Conservation (phyloP, 2,797 vertebrate genomes). For the Takifugu rubripes region DNA sequence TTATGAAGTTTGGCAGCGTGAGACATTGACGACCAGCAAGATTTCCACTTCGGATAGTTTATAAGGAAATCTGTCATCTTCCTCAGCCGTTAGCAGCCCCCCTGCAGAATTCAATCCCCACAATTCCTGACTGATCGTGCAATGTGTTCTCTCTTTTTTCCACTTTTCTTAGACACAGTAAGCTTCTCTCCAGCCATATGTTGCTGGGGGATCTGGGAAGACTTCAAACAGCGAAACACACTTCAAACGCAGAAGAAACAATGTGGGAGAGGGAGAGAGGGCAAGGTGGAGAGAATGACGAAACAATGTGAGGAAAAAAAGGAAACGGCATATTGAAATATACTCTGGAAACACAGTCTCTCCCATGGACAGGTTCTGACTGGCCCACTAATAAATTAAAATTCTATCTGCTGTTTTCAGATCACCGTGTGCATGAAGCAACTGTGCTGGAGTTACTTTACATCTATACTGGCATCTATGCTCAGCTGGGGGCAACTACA, state of each 20-base stretch:
- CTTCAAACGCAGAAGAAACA: constrained; percentile 22
- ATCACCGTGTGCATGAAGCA: too few species aligned
- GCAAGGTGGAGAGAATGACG: constrained; percentile 11
- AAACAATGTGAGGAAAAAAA: constrained; percentile 7
- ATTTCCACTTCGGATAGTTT: constrained; percentile 59
- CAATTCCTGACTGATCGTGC: constrained; percentile 67
- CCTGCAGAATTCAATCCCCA: constrained; percentile 60
- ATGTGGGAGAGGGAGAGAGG: constrained; percentile 23
- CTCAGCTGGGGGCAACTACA: too few species aligned
- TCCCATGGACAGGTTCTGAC: too few species aligned
- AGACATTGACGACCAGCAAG: constrained; percentile 51
- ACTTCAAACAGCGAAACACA: constrained; percentile 45
- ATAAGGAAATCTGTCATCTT: constrained; percentile 63
- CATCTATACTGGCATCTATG: too few species aligned
- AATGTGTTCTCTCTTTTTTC: constrained; percentile 43
- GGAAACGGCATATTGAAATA: background rate
- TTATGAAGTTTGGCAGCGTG: constrained; percentile 66
- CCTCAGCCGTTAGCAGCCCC: constrained; percentile 54
- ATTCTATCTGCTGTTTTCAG: too few species aligned
- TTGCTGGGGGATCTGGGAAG: constrained; percentile 54
- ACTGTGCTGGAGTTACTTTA: too few species aligned
- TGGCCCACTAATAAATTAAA: too few species aligned
- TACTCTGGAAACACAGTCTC: constrained; percentile 6
- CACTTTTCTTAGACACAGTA: constrained; percentile 13
- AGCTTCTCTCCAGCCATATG: constrained; percentile 49